Base-by-base conservation (phyloP, 2,113 vertebrate species). In the Rhabdornis inornatus region DNA sequence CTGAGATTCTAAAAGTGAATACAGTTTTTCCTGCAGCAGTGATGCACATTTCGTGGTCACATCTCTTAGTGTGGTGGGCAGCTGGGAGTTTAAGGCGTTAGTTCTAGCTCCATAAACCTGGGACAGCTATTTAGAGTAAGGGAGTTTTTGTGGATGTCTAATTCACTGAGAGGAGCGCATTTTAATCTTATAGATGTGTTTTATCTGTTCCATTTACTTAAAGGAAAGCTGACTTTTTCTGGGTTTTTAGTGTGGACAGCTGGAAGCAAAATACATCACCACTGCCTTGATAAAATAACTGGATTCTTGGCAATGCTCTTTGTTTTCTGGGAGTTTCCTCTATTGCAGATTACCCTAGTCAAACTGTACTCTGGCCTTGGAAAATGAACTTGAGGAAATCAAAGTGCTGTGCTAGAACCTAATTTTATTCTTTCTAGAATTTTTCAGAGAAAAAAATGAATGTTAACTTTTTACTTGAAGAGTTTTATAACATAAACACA, bases 301-400 rank as follows among this genome's bases (percentile, higher is more conserved):
- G 61, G 5, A 78, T 89, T 91, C 77, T 92, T 97, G 94, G 87
- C 91, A 92, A 44, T 68, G 80, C 25, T 75, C 79, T 74, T 82
- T 91, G 68, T 92, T 96, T 96, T 87, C 61, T 94, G 91, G 91
- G 92, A 94, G 89, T 94, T 95, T 86, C 88, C 90, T 78, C 65
- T 89, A 9, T 79, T 94, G 44, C 56, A 87, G 37, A 91, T 92
- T 84, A 84, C 64, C 25, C 87, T 30, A 77, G 65, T 56, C 61
- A 83, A 64, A 83, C 71, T 88, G 52, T 82, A 75, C 68, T 90
- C 42, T 96, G 93, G 94, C 93, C 85, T 93, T 90, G 68, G 68
- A 84, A 85, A 49, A 47, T 40, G 30, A 87, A 55, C 75, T 95
- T 45, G 75, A 75, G 74, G 55, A 57, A 66, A 44, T 53, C 55